Conservation (phyloP, 2,797 vertebrate genomes). For the Psittacula derbiana region DNA sequence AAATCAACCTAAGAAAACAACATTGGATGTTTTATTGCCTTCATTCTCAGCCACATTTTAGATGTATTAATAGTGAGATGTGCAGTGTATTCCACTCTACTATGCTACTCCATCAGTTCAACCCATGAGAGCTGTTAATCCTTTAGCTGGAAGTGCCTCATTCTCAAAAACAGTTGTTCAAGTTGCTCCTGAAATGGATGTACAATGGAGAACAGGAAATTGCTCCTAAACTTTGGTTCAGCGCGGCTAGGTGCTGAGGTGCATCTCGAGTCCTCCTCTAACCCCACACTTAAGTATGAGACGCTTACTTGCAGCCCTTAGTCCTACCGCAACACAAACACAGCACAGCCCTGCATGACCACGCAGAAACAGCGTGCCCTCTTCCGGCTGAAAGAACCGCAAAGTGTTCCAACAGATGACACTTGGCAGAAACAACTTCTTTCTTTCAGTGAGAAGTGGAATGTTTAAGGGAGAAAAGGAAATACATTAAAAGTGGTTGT, state of each 20-base stretch:
- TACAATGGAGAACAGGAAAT: not conserved
- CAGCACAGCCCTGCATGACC: not conserved
- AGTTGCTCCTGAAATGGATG: not conserved
- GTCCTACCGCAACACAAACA: accelerated
- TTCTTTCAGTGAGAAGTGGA: too few relatives aligned
- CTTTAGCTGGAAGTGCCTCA: not conserved
- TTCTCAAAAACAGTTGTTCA: not conserved
- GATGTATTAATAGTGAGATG: not conserved
- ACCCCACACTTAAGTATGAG: not conserved
- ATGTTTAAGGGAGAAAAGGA: not conserved
- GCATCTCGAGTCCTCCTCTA: not conserved
- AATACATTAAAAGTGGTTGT: not conserved
- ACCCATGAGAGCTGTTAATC: not conserved
- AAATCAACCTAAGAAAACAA: slow-evolving; percentile 7
- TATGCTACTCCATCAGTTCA: not conserved
- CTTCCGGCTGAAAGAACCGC: not conserved
- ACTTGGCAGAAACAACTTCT: not conserved
- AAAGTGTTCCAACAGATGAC: not conserved
- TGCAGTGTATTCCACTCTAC: not conserved
- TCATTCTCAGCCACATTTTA: accelerated
- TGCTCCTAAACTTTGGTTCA: not conserved
- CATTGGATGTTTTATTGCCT: not conserved
- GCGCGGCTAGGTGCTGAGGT: accelerated
- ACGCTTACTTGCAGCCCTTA: not conserved
- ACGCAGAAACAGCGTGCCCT: not conserved